Evolutionary conservation across 2,888 invertebrate genomes (phyloP).

Genomic region (Cosmorhoe ocellata): DNA sequence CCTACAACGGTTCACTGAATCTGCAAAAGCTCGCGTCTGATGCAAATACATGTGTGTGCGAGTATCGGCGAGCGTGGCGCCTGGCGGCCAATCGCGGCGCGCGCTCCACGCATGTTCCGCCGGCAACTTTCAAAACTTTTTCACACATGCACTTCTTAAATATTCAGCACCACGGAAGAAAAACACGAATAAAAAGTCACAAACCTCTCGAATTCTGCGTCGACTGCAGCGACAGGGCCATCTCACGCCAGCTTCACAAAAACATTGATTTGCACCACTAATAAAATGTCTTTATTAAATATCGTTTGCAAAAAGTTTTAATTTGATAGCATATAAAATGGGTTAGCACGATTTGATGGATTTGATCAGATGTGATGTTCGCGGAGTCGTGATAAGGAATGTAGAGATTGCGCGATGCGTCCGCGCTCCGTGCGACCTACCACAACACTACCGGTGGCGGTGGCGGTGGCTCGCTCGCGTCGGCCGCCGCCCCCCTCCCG

Average conservation of each 20-base stretch:
- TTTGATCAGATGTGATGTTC: conserved; percentile 62
- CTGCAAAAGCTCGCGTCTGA: conserved; percentile 69
- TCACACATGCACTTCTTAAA: conserved; percentile 60
- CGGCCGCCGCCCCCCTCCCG: conserved; percentile 69
- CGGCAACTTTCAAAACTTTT: conserved; percentile 77
- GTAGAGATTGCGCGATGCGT: conserved; percentile 56
- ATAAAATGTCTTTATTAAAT: conserved; percentile 39
- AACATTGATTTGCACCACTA: conserved; percentile 69
- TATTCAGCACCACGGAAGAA: conserved; percentile 47
- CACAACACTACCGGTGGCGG: conserved; percentile 82
- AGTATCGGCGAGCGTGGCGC: conserved; percentile 49
- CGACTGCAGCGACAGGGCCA: conserved; percentile 83
- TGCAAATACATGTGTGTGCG: conserved; percentile 81
- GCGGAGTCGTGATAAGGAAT: conserved; percentile 67
- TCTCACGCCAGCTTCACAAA: conserved; percentile 80
- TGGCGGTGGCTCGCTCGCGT: conserved; percentile 36
- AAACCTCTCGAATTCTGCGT: conserved; percentile 81
- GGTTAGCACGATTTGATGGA: conserved; percentile 4
- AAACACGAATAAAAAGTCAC: conserved; percentile 49
- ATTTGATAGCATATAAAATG: conserved; percentile 1
- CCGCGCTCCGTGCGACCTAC: conserved; percentile 82
- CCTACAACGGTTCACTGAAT: conserved; percentile 77
- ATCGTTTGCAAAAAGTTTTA: not conserved
- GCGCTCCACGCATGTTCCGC: conserved; percentile 71
- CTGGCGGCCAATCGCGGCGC: conserved; percentile 74